Percentiles rank a stretch among this genome's conserved stretches.
Evolutionary conservation across 2,113 vertebrate genomes (phyloP).

Genomic region (Ammodytes marinus): DNA sequence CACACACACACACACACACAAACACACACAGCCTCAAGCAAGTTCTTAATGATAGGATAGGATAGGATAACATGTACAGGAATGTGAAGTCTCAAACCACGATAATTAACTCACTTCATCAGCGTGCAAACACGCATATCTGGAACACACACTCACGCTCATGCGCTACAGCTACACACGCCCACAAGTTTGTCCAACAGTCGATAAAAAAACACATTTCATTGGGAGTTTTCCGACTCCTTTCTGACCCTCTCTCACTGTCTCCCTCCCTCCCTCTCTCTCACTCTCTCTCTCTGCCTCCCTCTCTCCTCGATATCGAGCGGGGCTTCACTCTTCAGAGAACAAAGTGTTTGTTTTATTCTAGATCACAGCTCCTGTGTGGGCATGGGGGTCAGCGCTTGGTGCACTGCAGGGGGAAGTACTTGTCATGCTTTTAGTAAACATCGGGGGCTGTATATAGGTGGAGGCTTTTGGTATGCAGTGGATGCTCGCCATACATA

Average conservation of each 20-base stretch:
- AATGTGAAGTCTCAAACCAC: background rate
- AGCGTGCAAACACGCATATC: background rate
- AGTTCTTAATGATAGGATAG: too few species aligned
- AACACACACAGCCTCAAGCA: background rate
- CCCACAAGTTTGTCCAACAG: background rate
- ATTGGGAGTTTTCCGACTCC: slow-evolving; percentile 15
- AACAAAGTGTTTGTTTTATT: slow-evolving; percentile 62
- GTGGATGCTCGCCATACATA: background rate
- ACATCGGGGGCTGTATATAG: slow-evolving; percentile 25
- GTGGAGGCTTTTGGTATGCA: slow-evolving; percentile 39
- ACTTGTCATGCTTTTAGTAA: slow-evolving; percentile 42
- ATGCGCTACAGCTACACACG: background rate
- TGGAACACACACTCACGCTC: background rate
- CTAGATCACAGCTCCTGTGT: slow-evolving; percentile 57
- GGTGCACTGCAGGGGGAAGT: slow-evolving; percentile 32
- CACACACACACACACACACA: too few species aligned
- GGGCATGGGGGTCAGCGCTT: slow-evolving; percentile 51
- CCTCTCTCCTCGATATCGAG: background rate
- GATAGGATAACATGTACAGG: background rate
- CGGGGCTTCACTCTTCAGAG: slow-evolving; percentile 26
- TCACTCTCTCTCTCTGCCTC: background rate
- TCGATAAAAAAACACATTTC: slow-evolving; percentile 11
- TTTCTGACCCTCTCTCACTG: background rate
- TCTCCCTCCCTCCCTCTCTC: too few species aligned
- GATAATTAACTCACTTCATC: background rate